Evolutionary conservation across 2,888 invertebrate species (phyloP).

Genomic region (Cryptocephalus primarius): DNA sequence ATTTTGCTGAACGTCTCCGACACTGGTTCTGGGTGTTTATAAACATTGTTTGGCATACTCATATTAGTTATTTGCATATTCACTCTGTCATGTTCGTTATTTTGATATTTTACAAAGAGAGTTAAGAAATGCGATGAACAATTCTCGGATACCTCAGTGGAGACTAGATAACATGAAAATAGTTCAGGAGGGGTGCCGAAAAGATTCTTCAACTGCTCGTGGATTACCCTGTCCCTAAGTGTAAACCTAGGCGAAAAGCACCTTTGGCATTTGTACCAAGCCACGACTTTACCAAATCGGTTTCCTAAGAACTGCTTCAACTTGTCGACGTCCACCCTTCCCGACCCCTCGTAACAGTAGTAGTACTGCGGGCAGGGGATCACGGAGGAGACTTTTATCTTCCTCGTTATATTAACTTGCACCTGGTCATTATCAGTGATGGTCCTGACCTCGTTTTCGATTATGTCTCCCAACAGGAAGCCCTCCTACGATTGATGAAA

Average conservation of each 20-base stretch:
- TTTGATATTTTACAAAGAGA: constrained; percentile 49
- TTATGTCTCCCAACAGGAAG: constrained; percentile 54
- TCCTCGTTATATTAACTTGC: constrained; percentile 47
- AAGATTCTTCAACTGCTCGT: constrained; percentile 37
- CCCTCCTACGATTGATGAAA: constrained; percentile 41
- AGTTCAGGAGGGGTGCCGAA: too few species aligned
- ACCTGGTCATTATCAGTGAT: constrained; percentile 59
- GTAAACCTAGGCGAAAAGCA: constrained; percentile 45
- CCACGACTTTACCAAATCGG: constrained; percentile 48
- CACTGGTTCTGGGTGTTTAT: constrained; percentile 25
- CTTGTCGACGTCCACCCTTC: constrained; percentile 45
- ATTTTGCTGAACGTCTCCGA: constrained; percentile 26
- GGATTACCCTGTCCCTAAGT: constrained; percentile 50
- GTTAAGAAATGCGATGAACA: constrained; percentile 50
- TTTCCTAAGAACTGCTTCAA: constrained; percentile 43
- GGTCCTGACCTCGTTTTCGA: constrained; percentile 51
- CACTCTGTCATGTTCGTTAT: constrained; percentile 43
- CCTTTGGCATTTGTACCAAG: constrained; percentile 56
- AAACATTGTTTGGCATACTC: constrained; percentile 28
- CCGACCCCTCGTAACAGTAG: constrained; percentile 47
- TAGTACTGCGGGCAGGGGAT: constrained; percentile 48
- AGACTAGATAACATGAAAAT: constrained; percentile 52
- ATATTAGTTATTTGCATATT: constrained; percentile 41
- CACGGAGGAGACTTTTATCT: constrained; percentile 50
- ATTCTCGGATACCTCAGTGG: constrained; percentile 40